Evolutionary conservation across 2,113 vertebrate species (phyloP), one percentile per base, ranked within the genome.

Genomic region (Meles meles): DNA sequence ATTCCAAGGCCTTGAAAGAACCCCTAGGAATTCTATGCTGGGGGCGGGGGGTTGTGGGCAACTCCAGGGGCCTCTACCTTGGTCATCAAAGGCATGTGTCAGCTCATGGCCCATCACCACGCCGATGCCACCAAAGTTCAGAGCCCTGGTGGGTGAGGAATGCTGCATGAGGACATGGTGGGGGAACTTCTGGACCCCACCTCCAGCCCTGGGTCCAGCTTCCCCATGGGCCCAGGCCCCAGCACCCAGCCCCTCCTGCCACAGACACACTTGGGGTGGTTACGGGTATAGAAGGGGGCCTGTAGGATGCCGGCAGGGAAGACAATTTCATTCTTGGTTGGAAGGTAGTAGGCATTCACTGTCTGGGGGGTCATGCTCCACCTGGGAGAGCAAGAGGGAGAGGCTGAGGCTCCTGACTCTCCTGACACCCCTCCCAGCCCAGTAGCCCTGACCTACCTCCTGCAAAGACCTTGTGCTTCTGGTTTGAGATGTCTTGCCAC

Each of bases 321-420:
- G 90, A 99, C 99, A 1, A 99, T 99, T 89, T 99, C 99, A 0
- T 99, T 99, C 99, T 99, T 99, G 93, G 99, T 99, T 85, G 99
- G 99, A 98, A 99, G 99, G 98, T 99, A 99, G 98, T 99, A 99
- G 79, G 99, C 99, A 0, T 99, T 99, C 90, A 99, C 99, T 0
- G 99, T 99, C 95, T 99, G 99, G 0, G 99, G 99, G 71, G 99
- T 99, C 99, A 99, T 99, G 96, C 99, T 99, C 99, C 99, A 99
- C 98, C 99, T 99, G 97, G 21, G 89, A 92, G 31, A 76, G 9
- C 49, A 80, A 92, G 61, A 96, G 77, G 67, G 84, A 37, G 3
- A 44, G 25, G 74, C 67, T 47, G 8, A 44, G 20, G 27, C 15
- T 47, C 42, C 61, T 5, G 39, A 49, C 6, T 47, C 31, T 79